Percentiles rank a stretch among this genome's conserved stretches.
These are phyloP conservation scores for Corythaixoides concolor DNA, from an alignment of 2,113 vertebrate genomes.

Conservation along the genomic window DNA sequence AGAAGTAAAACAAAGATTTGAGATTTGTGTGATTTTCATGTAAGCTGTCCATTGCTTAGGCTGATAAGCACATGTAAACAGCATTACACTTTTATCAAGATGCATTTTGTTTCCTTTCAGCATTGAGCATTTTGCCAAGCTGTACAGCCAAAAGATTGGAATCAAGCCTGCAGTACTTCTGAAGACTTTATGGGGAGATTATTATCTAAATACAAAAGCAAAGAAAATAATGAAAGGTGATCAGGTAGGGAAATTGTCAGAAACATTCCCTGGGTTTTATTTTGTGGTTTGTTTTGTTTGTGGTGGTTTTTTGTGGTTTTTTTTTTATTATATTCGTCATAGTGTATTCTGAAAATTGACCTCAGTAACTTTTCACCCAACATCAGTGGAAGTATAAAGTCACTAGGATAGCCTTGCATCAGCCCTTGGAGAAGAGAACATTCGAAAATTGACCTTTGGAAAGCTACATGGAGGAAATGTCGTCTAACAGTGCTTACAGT, in stretches of 20 bases:
- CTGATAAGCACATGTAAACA: neutral
- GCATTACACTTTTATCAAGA: neutral
- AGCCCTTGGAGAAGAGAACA: neutral
- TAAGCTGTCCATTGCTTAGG: neutral
- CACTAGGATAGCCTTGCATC: neutral
- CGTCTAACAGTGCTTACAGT: neutral
- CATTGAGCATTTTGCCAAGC: constrained; percentile 88
- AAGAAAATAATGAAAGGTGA: constrained; percentile 97
- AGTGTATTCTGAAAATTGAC: neutral
- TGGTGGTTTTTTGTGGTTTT: too few species aligned
- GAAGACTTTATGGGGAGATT: constrained; percentile 97
- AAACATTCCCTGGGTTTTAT: neutral
- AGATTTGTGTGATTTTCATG: neutral
- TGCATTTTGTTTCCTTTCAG: constrained; percentile 72
- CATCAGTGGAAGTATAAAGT: neutral
- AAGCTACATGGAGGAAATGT: neutral
- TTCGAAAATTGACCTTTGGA: neutral
- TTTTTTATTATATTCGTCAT: neutral
- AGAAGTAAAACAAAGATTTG: neutral
- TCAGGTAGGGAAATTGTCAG: constrained; percentile 78
- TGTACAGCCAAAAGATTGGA: constrained; percentile 93
- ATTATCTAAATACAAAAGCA: constrained; percentile 89
- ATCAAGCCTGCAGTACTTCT: constrained; percentile 83
- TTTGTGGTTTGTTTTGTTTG: neutral
- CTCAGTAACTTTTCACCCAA: neutral